These are phyloP conservation scores for Ormyrus nitidulus DNA, from an alignment of 2,888 invertebrate species.

Conservation along the genomic window DNA sequence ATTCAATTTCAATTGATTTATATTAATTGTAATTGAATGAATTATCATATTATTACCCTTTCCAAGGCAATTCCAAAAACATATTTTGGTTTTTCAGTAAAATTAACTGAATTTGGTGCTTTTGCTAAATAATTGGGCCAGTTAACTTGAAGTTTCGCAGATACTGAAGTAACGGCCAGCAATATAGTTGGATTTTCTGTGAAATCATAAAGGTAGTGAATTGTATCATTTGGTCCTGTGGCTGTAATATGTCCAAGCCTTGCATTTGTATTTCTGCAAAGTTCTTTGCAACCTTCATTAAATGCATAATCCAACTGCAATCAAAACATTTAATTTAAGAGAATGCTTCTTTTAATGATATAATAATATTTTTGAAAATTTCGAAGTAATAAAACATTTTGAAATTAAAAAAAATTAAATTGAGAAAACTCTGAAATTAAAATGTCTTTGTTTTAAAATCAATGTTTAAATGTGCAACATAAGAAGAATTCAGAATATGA, in stretches of 20 bases:
- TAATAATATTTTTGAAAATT: too few relatives aligned
- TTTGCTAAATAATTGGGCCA: slow-evolving; percentile 75
- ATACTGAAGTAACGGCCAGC: slow-evolving; percentile 76
- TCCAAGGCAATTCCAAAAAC: slow-evolving; percentile 80
- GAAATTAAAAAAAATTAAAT: slow-evolving; percentile 18
- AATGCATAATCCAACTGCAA: slow-evolving; percentile 51
- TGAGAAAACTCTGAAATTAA: slow-evolving; percentile 1
- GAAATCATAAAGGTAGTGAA: slow-evolving; percentile 84
- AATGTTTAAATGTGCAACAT: too few relatives aligned
- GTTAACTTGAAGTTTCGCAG: slow-evolving; percentile 76
- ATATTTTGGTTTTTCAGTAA: slow-evolving; percentile 77
- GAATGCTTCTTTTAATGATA: too few relatives aligned
- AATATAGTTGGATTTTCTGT: slow-evolving; percentile 79
- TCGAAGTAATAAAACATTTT: too few relatives aligned
- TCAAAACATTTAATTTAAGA: too few relatives aligned
- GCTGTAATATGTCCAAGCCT: slow-evolving; percentile 69
- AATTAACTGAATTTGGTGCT: slow-evolving; percentile 70
- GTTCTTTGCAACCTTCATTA: slow-evolving; percentile 47
- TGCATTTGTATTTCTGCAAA: slow-evolving; percentile 45
- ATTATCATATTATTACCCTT: slow-evolving; percentile 75
- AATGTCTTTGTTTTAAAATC: neutral
- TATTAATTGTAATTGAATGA: neutral
- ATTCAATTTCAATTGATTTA: slow-evolving; percentile 1
- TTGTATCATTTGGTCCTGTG: slow-evolving; percentile 78
- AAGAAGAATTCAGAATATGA: too few relatives aligned